phyloP scores from a whole-genome alignment of 2,797 vertebrate genomes.

The Ataeniobius toweri region DNA sequence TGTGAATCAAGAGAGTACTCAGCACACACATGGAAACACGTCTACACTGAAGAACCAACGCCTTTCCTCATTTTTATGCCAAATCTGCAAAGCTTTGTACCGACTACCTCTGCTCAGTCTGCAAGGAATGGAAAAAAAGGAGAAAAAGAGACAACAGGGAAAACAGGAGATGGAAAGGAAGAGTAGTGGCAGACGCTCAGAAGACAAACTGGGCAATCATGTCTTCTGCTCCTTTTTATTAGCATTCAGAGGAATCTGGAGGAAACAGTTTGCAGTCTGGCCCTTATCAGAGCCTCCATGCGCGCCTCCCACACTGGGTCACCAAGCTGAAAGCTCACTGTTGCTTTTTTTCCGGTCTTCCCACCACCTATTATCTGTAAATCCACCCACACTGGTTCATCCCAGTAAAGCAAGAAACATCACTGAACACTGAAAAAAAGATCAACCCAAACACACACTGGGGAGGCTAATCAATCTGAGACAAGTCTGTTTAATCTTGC shows the following conservation, averaged over 20 bases:
- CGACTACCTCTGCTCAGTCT: conserved; percentile 57
- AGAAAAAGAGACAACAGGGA: conserved; percentile 37
- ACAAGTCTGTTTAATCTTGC: conserved; percentile 43
- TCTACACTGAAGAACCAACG: conserved; percentile 38
- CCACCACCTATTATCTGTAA: conserved; percentile 65
- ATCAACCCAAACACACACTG: conserved; percentile 36
- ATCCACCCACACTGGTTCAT: conserved; percentile 71
- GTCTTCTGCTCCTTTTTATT: conserved; percentile 60
- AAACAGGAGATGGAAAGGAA: conserved; percentile 46
- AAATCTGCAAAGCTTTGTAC: conserved; percentile 66
- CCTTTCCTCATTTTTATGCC: conserved; percentile 63
- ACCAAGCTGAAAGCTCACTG: conserved; percentile 55
- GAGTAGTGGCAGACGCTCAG: conserved; percentile 44
- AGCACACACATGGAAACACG: conserved; percentile 22
- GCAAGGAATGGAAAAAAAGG: conserved; percentile 30
- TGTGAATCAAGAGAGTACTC: conserved; percentile 37
- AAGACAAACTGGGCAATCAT: conserved; percentile 49
- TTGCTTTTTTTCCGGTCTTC: conserved; percentile 50
- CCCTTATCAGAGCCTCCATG: conserved; percentile 67
- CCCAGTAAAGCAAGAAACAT: conserved; percentile 58
- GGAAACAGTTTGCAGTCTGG: conserved; percentile 64
- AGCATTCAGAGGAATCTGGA: conserved; percentile 63
- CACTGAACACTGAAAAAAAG: conserved; percentile 51
- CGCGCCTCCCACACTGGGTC: conserved; percentile 75
- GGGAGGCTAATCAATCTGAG: conserved; percentile 50